Base-by-base conservation (phyloP, 2,113 vertebrate species). In the Condylura cristata region DNA sequence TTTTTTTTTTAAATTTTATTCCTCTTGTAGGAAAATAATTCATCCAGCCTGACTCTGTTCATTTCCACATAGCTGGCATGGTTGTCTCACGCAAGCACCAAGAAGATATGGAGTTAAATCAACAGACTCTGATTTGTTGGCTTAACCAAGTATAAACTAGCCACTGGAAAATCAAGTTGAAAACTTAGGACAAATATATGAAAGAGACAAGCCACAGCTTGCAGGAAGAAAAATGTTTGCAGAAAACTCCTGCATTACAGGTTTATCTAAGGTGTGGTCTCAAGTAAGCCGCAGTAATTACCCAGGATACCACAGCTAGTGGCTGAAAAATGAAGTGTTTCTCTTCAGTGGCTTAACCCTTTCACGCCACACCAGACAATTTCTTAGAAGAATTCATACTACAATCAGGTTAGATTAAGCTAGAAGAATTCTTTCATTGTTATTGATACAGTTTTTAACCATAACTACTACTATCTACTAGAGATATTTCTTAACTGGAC, bases 261-360 rank as follows among this genome's bases (percentile, higher is more conserved):
- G 99, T 99, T 99, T 99, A 99, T 99, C 99, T 98, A 99, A 99
- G 99, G 99, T 98, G 99, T 99, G 99, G 99, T 98, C 98, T 98
- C 97, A 97, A 98, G 98, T 99, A 99, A 99, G 98, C 98, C 98
- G 96, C 97, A 98, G 98, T 99, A 99, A 98, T 99, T 99, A 99
- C 98, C 98, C 98, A 98, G 98, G 98, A 98, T 99, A 98, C 98
- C 98, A 96, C 97, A 96, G 97, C 98, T 97, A 96, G 97, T 97
- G 97, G 97, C 97, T 99, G 97, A 98, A 98, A 98, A 98, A 96
- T 96, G 91, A 97, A 97, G 97, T 94, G 97, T 95, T 98, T 97
- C 96, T 93, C 87, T 56, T 56, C 53, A 56, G 53, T 95, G 96
- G 97, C 86, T 98, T 98, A 98, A 98, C 98, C 97, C 97, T 94